Conservation (phyloP, 2,888 invertebrate genomes). For the Portevinia maculata region DNA sequence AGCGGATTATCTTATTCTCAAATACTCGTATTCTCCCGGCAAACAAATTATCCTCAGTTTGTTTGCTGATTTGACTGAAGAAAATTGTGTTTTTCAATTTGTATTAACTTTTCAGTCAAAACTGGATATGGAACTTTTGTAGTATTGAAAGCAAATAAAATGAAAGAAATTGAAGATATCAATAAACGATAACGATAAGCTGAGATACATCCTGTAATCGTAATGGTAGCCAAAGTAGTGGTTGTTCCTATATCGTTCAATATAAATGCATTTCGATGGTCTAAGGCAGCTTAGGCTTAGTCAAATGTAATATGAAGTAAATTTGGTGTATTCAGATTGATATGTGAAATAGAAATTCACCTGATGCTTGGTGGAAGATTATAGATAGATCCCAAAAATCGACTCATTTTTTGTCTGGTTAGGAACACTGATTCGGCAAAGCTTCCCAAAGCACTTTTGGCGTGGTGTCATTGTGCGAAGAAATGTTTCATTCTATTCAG, state of each 20-base stretch:
- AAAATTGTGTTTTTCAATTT: conserved; percentile 53
- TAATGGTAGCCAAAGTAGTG: neutral
- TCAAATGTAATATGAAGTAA: neutral
- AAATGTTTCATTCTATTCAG: too few species aligned
- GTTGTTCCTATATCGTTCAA: neutral
- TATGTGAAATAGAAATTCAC: too few species aligned
- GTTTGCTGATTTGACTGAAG: conserved; percentile 37
- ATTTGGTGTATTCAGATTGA: too few species aligned
- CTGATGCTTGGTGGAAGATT: too few species aligned
- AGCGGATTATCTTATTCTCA: conserved; percentile 72
- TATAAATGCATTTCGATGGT: neutral
- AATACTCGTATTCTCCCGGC: conserved; percentile 45
- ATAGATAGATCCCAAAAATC: too few species aligned
- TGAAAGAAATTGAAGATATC: conserved; percentile 31
- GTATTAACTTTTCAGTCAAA: conserved; percentile 43
- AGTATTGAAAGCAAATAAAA: conserved; percentile 46
- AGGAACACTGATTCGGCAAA: too few species aligned
- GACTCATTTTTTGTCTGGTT: too few species aligned
- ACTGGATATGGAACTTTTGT: conserved; percentile 4
- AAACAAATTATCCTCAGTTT: conserved; percentile 29
- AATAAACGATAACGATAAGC: conserved; percentile 20
- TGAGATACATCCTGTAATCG: neutral
- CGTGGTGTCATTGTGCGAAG: too few species aligned
- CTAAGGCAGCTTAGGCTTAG: neutral
- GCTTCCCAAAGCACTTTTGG: too few species aligned